Evolutionary conservation across 2,888 invertebrate genomes (phyloP), one percentile per base, ranked within the genome.

Genomic region (Chaitophorus viminalis): DNA sequence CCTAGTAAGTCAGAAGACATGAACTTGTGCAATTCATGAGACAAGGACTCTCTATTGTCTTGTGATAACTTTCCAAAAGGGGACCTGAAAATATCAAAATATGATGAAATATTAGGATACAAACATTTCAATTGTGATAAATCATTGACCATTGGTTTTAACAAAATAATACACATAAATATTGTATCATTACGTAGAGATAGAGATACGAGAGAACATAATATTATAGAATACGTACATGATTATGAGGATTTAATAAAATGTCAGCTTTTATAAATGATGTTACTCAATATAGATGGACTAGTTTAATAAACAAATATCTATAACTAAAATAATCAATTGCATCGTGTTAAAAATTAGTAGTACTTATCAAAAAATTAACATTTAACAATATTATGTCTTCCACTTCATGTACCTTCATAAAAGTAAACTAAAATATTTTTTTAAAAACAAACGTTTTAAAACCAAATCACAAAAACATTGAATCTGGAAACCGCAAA

Each of bases 401-500:
- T 21, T n/a, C n/a, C n/a, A n/a, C n/a, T n/a, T 46, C 0, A 60
- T 60, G 18, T 60, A 39, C 0, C 17, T 39, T 17, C 21, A 46
- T 17, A 65, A 75, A 84, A 60, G 17, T 65, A 75, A 60, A 84
- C 31, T 75, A 33, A 25, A 83, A 60, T 31, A 3, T 36, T 46
- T 14, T 39, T 76, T 54, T 60, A 14, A 60, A 75, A 65, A 54
- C 83, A 84, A 84, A 65, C 83, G 83, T 75, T 84, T 84, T 39
- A 75, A 75, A 36, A 18, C 31, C 29, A 84, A 75, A 76, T 75
- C 60, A 65, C 1, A 31, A 84, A 84, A 84, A 84, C 83, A 83
- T 84, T 65, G 65, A 76, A 65, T 65, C 29, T 60, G 68, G 76
- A 85, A 77, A 85, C 77, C 85, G 77, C 77, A 77, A 85, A 78